Evolutionary conservation across 2,113 vertebrate genomes (phyloP).

Genomic region (Melanostigma gelatinosum): DNA sequence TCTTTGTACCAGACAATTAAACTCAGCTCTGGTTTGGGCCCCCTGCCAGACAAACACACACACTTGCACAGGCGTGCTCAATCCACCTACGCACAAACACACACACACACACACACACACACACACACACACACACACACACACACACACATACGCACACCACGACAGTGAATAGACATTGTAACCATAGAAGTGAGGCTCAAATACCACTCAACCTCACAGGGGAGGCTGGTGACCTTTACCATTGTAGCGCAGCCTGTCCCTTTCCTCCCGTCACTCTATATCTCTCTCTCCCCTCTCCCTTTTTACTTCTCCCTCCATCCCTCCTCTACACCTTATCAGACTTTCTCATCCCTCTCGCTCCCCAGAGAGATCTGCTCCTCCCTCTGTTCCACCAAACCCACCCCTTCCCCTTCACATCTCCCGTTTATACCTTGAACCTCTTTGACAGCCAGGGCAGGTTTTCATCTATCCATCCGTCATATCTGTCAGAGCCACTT

Average conservation of each 20-base stretch:
- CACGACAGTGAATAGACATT: constrained; percentile 53
- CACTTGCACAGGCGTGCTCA: constrained; percentile 26
- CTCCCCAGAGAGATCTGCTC: constrained; percentile 61
- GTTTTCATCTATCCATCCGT: constrained; percentile 66
- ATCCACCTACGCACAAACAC: constrained; percentile 27
- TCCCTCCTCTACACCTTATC: constrained; percentile 67
- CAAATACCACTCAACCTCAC: constrained; percentile 82
- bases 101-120: constrained; percentile 18
- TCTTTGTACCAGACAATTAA: constrained; percentile 80
- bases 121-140: constrained; percentile 23
- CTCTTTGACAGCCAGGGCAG: constrained; percentile 68
- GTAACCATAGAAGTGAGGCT: constrained; percentile 73
- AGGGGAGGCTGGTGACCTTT: constrained; percentile 82
- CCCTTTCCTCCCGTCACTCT: constrained; percentile 68
- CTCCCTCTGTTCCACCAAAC: constrained; percentile 50
- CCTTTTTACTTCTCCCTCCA: constrained; percentile 31
- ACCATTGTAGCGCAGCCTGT: constrained; percentile 63
- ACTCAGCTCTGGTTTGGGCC: constrained; percentile 57
- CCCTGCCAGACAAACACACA: constrained; percentile 46
- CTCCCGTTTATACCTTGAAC: constrained; percentile 66
- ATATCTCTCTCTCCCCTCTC: constrained; percentile 21
- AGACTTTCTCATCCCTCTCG: constrained; percentile 52
- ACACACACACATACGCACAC: constrained; percentile 15
- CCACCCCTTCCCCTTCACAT: constrained; percentile 59
- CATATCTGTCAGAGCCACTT: constrained; percentile 65